phyloP scores from a whole-genome alignment of 1,140 invertebrate genomes.

The Pseudoatta argentina region DNA sequence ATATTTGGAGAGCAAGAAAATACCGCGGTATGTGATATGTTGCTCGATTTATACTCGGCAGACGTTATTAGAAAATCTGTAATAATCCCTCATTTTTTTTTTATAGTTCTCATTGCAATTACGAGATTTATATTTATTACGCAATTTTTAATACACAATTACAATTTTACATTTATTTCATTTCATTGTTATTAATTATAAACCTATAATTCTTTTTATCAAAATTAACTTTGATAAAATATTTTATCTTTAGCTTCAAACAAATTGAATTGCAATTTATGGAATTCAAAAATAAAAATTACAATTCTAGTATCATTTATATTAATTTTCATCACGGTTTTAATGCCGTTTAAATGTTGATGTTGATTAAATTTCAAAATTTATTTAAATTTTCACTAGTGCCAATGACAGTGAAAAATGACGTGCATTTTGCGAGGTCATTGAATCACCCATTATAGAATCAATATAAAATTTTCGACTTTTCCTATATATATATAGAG shows the following conservation, averaged over 20 bases:
- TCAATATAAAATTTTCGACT: conserved; percentile 18
- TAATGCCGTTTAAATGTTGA: neutral
- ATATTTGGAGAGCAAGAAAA: conserved; percentile 69
- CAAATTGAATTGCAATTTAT: conserved; percentile 15
- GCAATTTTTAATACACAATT: neutral
- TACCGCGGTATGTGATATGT: conserved; percentile 17
- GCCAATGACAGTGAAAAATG: conserved; percentile 13
- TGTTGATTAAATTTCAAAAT: neutral
- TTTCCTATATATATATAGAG: neutral
- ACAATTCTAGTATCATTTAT: neutral
- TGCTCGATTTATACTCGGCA: neutral
- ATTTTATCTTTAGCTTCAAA: neutral
- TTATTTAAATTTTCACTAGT: conserved; percentile 5
- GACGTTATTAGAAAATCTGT: neutral
- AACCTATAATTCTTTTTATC: neutral
- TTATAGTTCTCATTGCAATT: neutral
- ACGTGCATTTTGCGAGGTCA: neutral
- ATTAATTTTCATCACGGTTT: neutral
- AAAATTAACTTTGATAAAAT: neutral
- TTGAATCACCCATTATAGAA: neutral
- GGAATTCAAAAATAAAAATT: conserved; percentile 16
- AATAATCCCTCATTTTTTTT: neutral
- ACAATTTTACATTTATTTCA: neutral
- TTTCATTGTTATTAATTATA: neutral
- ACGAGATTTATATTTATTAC: neutral